Conservation (phyloP, 2,113 vertebrate genomes). For the Candoia aspera region DNA sequence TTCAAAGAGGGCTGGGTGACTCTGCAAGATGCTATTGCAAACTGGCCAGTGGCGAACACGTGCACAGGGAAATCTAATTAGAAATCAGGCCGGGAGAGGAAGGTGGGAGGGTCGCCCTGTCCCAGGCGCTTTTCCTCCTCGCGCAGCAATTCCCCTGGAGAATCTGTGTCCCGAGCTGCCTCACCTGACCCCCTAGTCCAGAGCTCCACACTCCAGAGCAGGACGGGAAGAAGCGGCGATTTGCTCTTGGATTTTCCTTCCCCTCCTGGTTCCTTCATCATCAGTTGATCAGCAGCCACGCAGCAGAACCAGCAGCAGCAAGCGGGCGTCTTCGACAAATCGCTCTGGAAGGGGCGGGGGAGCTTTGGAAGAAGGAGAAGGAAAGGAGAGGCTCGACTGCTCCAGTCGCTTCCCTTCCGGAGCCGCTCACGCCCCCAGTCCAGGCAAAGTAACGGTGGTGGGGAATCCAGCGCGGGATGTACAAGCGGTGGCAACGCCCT, state of each 20-base stretch:
- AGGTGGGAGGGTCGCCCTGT: neutral
- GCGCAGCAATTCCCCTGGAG: neutral
- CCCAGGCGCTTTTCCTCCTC: neutral
- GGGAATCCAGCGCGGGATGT: neutral
- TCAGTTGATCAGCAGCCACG: neutral
- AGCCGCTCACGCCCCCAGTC: neutral
- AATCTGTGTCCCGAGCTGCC: neutral
- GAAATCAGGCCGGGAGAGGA: neutral
- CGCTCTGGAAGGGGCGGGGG: slow-evolving; percentile 15
- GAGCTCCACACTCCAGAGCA: neutral
- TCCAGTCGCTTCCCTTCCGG: neutral
- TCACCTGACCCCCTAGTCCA: slow-evolving; percentile 21
- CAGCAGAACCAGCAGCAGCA: neutral
- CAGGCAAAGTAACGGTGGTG: neutral
- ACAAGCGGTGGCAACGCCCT: neutral
- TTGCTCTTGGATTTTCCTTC: neutral
- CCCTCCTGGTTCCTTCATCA: slow-evolving; percentile 10
- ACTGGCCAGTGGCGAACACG: slow-evolving; percentile 42
- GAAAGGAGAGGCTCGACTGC: neutral
- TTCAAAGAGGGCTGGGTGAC: neutral
- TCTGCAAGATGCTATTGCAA: neutral
- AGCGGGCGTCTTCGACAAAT: slow-evolving; percentile 24
- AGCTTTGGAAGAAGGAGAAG: neutral
- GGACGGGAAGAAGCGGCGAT: neutral
- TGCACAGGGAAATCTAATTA: slow-evolving; percentile 35